Conservation (phyloP, 2,113 vertebrate species). For the Ardeotis arabs region DNA sequence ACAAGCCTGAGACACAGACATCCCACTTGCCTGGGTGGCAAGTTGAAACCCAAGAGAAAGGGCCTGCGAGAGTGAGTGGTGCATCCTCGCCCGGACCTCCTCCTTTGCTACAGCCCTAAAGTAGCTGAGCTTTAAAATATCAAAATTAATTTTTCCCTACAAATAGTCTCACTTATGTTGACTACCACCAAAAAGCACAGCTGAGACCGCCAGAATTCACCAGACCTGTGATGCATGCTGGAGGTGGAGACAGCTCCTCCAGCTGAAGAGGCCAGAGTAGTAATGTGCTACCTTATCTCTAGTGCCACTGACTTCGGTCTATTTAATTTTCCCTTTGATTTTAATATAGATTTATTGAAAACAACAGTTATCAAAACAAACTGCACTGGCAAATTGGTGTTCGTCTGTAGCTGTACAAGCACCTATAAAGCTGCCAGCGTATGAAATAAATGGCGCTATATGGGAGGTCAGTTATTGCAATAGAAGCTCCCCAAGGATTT, state of each 20-base stretch:
- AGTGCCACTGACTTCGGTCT: constrained; percentile 75
- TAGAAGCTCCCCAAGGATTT: constrained; percentile 79
- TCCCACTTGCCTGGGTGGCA: not conserved
- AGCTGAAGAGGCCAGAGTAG: constrained; percentile 68
- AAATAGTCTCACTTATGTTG: not conserved
- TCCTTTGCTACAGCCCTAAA: not conserved
- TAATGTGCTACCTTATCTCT: constrained; percentile 79
- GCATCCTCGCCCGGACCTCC: not conserved
- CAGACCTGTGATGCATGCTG: constrained; percentile 62
- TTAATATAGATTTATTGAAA: constrained; percentile 90
- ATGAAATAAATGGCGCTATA: constrained; percentile 83
- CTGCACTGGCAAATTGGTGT: constrained; percentile 85
- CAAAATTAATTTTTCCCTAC: not conserved
- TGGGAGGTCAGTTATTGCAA: constrained; percentile 83
- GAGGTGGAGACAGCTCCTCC: constrained; percentile 56
- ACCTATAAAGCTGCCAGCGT: constrained; percentile 86
- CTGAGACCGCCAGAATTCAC: constrained; percentile 40
- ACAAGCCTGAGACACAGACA: not conserved
- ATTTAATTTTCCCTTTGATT: constrained; percentile 87
- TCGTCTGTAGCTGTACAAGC: constrained; percentile 83
- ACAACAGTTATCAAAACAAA: constrained; percentile 87
- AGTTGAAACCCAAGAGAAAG: not conserved
- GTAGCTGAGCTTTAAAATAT: not conserved
- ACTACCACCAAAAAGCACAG: not conserved
- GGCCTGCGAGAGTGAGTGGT: not conserved